Evolutionary conservation across 2,888 invertebrate species (phyloP).

Genomic region (Phrixothrix hirtus): DNA sequence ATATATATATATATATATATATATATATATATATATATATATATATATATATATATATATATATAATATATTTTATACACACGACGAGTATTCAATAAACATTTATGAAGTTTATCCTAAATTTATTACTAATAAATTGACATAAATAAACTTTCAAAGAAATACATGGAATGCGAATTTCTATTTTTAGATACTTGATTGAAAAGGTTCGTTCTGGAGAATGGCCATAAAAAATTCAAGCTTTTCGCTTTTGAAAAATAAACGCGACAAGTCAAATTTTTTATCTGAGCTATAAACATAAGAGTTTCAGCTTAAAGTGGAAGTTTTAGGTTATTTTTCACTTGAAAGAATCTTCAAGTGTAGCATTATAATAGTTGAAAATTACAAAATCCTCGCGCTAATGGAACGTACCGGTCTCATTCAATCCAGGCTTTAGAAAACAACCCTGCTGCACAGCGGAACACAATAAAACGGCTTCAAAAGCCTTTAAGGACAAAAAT

Average conservation of each 20-base stretch:
- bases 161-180: too few relatives aligned
- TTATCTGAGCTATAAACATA: slow-evolving; percentile 1
- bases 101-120: background rate
- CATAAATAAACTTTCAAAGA: too few relatives aligned
- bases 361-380: slow-evolving; percentile 13
- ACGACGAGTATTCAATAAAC: too few relatives aligned
- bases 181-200: background rate
- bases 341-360: slow-evolving; percentile 11
- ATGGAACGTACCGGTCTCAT: slow-evolving; percentile 17
- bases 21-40: too few relatives aligned
- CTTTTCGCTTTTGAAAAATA: background rate
- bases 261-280: slow-evolving; percentile 3
- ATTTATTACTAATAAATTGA: too few relatives aligned
- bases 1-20: too few relatives aligned
- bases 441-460: slow-evolving; percentile 16
- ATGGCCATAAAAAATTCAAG: slow-evolving; percentile 2
- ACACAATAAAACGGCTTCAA: slow-evolving; percentile 22
- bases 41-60: too few relatives aligned
- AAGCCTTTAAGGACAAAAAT: slow-evolving; percentile 14
- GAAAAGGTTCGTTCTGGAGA: background rate
- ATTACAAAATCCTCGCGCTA: slow-evolving; percentile 19
- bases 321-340: slow-evolving; percentile 14
- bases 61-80: too few relatives aligned
- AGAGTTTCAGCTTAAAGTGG: background rate
- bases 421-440: slow-evolving; percentile 19